Conservation (phyloP, 2,888 invertebrate genomes). For the Candidula unifasciata region DNA sequence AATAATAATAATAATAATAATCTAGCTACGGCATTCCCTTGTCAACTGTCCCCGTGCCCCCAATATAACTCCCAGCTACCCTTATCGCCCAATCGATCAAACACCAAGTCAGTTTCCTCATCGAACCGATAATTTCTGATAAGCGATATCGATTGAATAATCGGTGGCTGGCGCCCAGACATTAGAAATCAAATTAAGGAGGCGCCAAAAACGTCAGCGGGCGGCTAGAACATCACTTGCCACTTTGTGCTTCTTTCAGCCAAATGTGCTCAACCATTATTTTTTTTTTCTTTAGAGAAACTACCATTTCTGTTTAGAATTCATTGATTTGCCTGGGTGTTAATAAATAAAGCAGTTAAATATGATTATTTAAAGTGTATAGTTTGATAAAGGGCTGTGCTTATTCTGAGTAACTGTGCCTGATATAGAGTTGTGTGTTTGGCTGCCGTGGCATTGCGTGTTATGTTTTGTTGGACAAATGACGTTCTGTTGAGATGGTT, state of each 20-base stretch:
- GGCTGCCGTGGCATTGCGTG: too few species aligned
- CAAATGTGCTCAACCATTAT: neutral
- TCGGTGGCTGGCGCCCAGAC: neutral
- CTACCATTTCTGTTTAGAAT: too few species aligned
- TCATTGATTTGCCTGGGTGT: too few species aligned
- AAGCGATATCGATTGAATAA: slow-evolving; percentile 37
- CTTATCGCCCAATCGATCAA: slow-evolving; percentile 30
- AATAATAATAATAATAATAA: neutral
- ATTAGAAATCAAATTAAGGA: slow-evolving; percentile 32
- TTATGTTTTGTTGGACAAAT: too few species aligned
- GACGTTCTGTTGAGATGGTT: too few species aligned
- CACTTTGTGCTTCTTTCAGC: slow-evolving; percentile 19
- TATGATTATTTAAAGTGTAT: too few species aligned
- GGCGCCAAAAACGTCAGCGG: slow-evolving; percentile 35
- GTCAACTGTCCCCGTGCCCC: neutral
- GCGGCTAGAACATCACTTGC: slow-evolving; percentile 31
- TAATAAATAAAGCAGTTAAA: too few species aligned
- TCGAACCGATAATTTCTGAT: slow-evolving; percentile 34
- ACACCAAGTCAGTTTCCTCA: slow-evolving; percentile 18
- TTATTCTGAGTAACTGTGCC: too few species aligned
- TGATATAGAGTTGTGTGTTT: too few species aligned
- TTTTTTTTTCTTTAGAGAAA: too few species aligned
- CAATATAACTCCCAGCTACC: neutral
- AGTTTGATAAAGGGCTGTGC: too few species aligned
- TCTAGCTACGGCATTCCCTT: neutral